Conservation (phyloP, 2,113 vertebrate genomes). For the Synodontis membranacea region DNA sequence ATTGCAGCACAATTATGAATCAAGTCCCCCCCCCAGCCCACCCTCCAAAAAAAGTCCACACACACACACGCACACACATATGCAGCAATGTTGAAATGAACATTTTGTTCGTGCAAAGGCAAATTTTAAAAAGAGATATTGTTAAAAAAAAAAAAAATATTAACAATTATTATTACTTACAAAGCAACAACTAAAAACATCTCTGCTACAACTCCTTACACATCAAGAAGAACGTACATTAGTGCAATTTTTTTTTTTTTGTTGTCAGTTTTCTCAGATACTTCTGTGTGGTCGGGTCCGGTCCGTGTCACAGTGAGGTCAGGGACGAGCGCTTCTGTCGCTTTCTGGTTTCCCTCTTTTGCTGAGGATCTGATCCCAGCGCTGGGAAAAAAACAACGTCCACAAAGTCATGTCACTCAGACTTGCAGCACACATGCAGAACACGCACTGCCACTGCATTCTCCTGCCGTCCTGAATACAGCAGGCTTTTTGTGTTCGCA, state of each 20-base stretch:
- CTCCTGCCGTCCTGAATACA: neutral
- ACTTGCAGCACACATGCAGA: neutral
- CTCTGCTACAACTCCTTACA: slow-evolving; percentile 75
- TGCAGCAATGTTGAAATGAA: slow-evolving; percentile 53
- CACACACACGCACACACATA: slow-evolving; percentile 1
- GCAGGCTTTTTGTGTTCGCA: neutral
- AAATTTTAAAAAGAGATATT: slow-evolving; percentile 57
- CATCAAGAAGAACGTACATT: slow-evolving; percentile 74
- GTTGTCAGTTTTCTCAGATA: slow-evolving; percentile 71
- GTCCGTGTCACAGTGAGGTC: slow-evolving; percentile 57
- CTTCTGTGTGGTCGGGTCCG: slow-evolving; percentile 66
- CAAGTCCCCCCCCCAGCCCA: neutral
- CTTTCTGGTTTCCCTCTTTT: slow-evolving; percentile 58
- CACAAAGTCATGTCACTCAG: slow-evolving; percentile 33
- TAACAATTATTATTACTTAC: slow-evolving; percentile 62
- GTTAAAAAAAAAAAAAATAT: slow-evolving; percentile 64
- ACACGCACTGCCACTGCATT: neutral
- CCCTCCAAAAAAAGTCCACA: neutral
- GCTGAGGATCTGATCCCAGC: slow-evolving; percentile 59
- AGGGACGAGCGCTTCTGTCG: slow-evolving; percentile 66
- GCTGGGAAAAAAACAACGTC: slow-evolving; percentile 52
- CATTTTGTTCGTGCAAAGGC: slow-evolving; percentile 61
- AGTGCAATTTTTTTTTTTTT: slow-evolving; percentile 88
- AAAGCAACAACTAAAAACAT: slow-evolving; percentile 66
- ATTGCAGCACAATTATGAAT: slow-evolving; percentile 19